These are phyloP conservation scores for Ophion ellenae DNA, from an alignment of 2,888 invertebrate species.

Conservation along the genomic window DNA sequence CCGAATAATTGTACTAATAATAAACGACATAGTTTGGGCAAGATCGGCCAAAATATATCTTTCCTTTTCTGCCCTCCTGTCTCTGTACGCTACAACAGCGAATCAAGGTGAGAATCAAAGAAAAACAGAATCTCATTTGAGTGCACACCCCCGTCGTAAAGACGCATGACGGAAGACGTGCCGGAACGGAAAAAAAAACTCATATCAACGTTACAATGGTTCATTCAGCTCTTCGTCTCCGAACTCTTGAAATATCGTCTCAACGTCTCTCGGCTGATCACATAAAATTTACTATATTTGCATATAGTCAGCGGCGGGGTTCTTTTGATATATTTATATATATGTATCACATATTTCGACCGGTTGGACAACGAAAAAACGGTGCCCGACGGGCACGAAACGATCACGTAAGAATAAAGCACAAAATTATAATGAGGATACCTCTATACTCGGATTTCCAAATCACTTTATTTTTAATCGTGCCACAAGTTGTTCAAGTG, in stretches of 20 bases:
- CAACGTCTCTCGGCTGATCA: conserved; percentile 44
- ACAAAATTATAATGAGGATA: too few relatives aligned
- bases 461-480: not conserved
- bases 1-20: not conserved
- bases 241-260: conserved; percentile 39
- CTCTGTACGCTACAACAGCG: not conserved
- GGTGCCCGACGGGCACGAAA: conserved; percentile 35
- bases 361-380: conserved; percentile 27
- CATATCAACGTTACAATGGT: not conserved
- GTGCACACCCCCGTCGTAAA: not conserved
- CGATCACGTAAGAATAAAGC: too few relatives aligned
- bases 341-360: conserved; percentile 69
- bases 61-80: not conserved
- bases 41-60: not conserved
- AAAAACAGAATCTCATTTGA: conserved; percentile 5
- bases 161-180: not conserved
- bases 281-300: conserved; percentile 64
- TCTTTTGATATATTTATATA: conserved; percentile 51
- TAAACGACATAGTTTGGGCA: conserved; percentile 12
- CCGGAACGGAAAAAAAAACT: not conserved
- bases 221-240: conserved; percentile 13
- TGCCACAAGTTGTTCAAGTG: too few relatives aligned
- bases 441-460: not conserved
- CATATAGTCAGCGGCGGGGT: conserved; percentile 54
- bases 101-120: not conserved